Base-by-base conservation (phyloP, 2,888 invertebrate genomes). In the Orthonevra nobilis region DNA sequence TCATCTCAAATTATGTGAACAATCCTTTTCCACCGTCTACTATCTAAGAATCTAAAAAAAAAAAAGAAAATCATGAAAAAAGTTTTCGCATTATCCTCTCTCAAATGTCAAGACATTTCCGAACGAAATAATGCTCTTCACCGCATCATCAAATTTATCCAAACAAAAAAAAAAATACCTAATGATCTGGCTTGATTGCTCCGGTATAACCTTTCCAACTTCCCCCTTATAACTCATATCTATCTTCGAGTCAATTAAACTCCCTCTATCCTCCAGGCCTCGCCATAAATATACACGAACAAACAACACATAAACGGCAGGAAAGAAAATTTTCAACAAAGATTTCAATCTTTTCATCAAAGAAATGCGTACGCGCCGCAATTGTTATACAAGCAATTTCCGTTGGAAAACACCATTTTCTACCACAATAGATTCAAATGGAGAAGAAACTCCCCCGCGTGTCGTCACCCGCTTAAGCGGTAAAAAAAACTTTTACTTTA, bases 311-410 rank as follows among this genome's bases (percentile, higher is more conserved):
- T 3, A 23, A 23, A 23, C n/a, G 5, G 5, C 70, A 58, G 70
- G 48, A 70, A 70, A 30, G 32, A 64, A 52, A 61, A 20, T 30
- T 26, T 56, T 30, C 56, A 58, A 70, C 48, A 48, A 56, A 75
- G 63, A 77, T 72, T 60, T 52, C 7, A 64, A 72, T 72, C 72
- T 64, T 64, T 64, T 77, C 77, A 66, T 60, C 72, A 56, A 46
- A 40, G 26, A 44, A 70, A 61, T 77, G 77, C 70, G 60, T 60
- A 64, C 52, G n/a, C 52, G 72, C n/a, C n/a, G 64, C 64, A 72
- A 72, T 64, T 77, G 77, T 72, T 72, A 72, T 58, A n/a, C n/a
- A 72, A 77, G 72, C 38, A 72, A 77, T 77, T 77, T 77, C 77
- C 77, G 77, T 54, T 72, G 52, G 46, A 54, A 72, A 66, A 64